These are phyloP conservation scores for Luperina testacea DNA, from an alignment of 2,888 invertebrate species.

Conservation along the genomic window DNA sequence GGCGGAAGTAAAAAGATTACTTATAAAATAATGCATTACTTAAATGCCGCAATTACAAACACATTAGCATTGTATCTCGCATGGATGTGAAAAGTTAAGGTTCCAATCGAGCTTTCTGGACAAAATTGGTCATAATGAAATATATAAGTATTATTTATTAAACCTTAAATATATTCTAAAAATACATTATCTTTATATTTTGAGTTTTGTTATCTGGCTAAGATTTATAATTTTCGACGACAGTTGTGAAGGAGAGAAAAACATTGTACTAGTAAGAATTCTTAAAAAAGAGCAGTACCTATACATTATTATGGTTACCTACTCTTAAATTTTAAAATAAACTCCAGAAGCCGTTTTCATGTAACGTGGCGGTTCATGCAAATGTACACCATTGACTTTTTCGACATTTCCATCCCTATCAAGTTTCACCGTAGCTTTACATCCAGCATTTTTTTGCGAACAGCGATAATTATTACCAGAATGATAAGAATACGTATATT, in stretches of 20 bases:
- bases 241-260: neutral
- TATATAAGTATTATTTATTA: no score
- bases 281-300: no score
- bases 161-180: neutral
- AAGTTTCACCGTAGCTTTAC: slow-evolving; percentile 56
- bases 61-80: neutral
- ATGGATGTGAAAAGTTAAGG: neutral
- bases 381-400: slow-evolving; percentile 27
- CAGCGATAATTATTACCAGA: slow-evolving; percentile 58
- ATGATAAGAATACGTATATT: slow-evolving; percentile 63
- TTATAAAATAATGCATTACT: neutral
- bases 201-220: neutral
- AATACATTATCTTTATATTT: neutral
- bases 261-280: no score
- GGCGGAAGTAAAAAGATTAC: neutral
- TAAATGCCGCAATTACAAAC: neutral
- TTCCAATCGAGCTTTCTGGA: neutral
- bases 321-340: slow-evolving; percentile 56
- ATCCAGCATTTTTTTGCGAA: slow-evolving; percentile 54
- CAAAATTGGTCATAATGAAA: neutral
- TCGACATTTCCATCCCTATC: slow-evolving; percentile 32
- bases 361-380: slow-evolving; percentile 63
- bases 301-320: no score
- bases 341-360: slow-evolving; percentile 36
- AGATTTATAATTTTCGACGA: neutral